Percentiles rank a stretch among this genome's conserved stretches.
Evolutionary conservation across 2,797 vertebrate species (phyloP).

Genomic region (Acanthornis magna): DNA sequence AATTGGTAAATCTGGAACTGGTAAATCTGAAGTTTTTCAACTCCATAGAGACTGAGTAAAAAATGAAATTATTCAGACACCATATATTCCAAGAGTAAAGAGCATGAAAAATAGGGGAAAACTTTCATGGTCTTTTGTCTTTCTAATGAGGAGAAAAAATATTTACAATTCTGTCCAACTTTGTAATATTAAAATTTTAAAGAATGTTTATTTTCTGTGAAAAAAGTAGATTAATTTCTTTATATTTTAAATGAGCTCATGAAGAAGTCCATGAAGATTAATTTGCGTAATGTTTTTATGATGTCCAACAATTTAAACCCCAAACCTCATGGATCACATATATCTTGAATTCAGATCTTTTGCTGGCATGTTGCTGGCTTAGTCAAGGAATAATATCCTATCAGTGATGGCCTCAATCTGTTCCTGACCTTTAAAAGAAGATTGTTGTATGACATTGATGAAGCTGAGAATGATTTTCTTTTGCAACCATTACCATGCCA

Average conservation of each 20-base stretch:
- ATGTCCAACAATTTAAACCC: background rate
- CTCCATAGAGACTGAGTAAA: background rate
- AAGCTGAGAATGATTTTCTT: background rate
- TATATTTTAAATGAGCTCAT: background rate
- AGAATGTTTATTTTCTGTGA: background rate
- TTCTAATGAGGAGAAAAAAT: background rate
- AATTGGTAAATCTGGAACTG: background rate
- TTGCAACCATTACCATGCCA: background rate
- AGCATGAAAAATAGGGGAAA: background rate
- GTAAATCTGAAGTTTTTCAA: background rate
- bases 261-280: background rate
- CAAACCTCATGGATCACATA: background rate
- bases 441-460: background rate
- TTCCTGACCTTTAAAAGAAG: constrained; percentile 26
- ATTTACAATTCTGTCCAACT: background rate
- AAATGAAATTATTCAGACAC: background rate
- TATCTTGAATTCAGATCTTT: background rate
- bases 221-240: background rate
- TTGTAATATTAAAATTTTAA: background rate
- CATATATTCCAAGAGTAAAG: background rate
- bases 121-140: accelerated
- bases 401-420: background rate
- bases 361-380: background rate
- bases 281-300: background rate
- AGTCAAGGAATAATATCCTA: background rate